Evolutionary conservation across 2,797 vertebrate genomes (phyloP).

Genomic region (Chromobotia macracanthus): DNA sequence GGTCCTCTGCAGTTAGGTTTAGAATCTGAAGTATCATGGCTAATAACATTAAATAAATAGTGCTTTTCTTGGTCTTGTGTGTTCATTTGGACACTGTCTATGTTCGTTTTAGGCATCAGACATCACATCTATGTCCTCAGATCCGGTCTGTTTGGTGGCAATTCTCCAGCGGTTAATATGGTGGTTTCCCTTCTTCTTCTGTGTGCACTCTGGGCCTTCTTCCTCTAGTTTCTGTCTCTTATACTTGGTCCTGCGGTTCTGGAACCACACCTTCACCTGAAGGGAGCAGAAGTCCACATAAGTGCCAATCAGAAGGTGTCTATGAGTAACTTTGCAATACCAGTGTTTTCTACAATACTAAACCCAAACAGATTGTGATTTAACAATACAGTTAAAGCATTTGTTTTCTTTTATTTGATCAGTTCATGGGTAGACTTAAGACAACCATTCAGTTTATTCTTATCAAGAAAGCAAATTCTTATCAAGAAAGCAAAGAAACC

Average conservation of each 20-base stretch:
- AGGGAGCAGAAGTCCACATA: constrained; percentile 3
- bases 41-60: constrained; percentile 82
- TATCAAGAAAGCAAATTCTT: no score
- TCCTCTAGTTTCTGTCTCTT: constrained; percentile 98
- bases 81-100: constrained; percentile 39
- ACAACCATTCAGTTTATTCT: no score
- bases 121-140: constrained; percentile 96
- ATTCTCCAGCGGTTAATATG: constrained; percentile 98
- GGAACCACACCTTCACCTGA: constrained; percentile 99
- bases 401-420: neutral
- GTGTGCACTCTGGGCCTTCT: constrained; percentile 92
- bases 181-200: constrained; percentile 98
- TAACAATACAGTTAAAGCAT: neutral
- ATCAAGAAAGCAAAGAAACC: no score
- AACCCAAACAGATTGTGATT: neutral
- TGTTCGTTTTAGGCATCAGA: constrained; percentile 86
- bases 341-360: neutral
- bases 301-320: neutral
- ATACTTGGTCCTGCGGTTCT: constrained; percentile 97
- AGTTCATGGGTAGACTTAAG: no score
- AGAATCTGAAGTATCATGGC: constrained; percentile 69
- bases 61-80: constrained; percentile 69
- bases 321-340: neutral
- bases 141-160: constrained; percentile 92
- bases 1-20: constrained; percentile 64